Evolutionary conservation across 2,888 invertebrate species (phyloP), one percentile per base, ranked within the genome.

Genomic region (Drosophila austrosaltans): DNA sequence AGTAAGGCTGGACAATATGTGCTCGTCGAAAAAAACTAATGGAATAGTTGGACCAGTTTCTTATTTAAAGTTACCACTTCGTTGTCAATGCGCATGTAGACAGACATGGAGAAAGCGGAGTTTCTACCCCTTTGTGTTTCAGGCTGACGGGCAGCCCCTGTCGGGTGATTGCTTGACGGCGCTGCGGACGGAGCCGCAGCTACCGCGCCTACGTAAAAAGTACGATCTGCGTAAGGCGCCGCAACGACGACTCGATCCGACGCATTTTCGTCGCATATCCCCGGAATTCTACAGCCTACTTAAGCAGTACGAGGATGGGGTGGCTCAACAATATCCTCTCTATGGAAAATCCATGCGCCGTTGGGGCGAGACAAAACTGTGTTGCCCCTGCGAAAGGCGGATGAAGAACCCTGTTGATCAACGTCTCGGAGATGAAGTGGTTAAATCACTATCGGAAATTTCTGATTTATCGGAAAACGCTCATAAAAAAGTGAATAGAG

Each of bases 221-320:
- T 62, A 53, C 12, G 72, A 64, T 57, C 20, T 85, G 30, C 75
- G 84, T 0, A 66, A 75, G 61, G 60, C 36, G 59, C 71, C 65
- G 5, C 81, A 78, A 39, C 81, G 78, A 2, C 78, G 77, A 7
- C 65, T 87, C 42, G 68, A 79, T 73, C 79, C 88, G 28, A 54
- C 71, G 2, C 59, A 63, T 60, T 90, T 72, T 20, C 85, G 87
- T 7, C 85, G 80, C 44, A 89, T 90, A 6, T 90, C 90, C 1
- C 86, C 89, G 0, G 90, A 90, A 53, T 90, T 90, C 53, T 78
- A 76, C 3, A 22, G 72, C 4, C 67, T 90, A 25, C 76, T 91
- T 12, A 72, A 79, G 48, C 60, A 68, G 56, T 81, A 90, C 67
- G 90, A 91, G 65, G 75, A 78, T 4, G 53, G 63, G 16, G 75